Conservation (phyloP, 1,140 invertebrate genomes). For the Diorhabda elongata region DNA sequence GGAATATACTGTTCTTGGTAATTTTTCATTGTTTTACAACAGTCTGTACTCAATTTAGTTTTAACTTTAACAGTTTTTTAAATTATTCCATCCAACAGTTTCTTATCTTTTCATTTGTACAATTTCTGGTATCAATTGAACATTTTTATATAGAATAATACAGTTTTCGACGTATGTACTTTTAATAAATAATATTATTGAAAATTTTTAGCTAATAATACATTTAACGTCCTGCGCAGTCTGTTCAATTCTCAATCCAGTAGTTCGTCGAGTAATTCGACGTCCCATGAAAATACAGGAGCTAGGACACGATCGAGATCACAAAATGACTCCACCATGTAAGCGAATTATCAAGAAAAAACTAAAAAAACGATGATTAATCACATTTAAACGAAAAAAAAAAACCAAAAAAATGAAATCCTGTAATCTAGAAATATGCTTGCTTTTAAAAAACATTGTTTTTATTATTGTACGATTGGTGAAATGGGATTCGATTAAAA, state of each 20-base stretch:
- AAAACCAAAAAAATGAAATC: background rate
- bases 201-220: constrained; percentile 13
- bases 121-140: constrained; percentile 1
- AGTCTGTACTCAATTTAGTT: no score
- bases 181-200: background rate
- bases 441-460: constrained; percentile 4
- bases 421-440: constrained; percentile 7
- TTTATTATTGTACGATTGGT: no score
- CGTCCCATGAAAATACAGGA: constrained; percentile 7
- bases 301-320: constrained; percentile 16
- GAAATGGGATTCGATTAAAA: background rate
- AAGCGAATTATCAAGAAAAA: background rate
- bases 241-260: constrained; percentile 9
- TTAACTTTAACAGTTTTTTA: no score
- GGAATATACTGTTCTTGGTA: no score
- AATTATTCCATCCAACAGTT: no score
- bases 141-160: background rate
- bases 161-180: background rate
- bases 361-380: background rate
- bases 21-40: no score
- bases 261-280: constrained; percentile 14
- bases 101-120: background rate
- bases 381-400: background rate
- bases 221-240: constrained; percentile 12
- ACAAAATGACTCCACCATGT: constrained; percentile 13